Base-by-base conservation (phyloP, 2,797 vertebrate genomes). In the Crenuchus spilurus region DNA sequence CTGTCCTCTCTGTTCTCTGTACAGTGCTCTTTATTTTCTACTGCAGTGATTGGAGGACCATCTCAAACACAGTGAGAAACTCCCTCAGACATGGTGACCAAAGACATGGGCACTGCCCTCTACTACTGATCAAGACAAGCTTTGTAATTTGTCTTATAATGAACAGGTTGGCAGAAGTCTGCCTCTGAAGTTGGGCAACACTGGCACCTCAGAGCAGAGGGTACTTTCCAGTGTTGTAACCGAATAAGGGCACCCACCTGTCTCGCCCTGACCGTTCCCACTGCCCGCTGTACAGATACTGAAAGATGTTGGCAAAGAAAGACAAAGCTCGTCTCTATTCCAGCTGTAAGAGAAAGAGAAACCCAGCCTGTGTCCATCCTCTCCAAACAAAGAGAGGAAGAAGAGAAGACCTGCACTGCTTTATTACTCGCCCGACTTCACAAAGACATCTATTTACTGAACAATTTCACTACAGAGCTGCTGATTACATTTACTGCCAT, bases 241-340 rank as follows among this genome's bases (percentile, higher is more conserved):
- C 72, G 72, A 77, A 74, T 71, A 74, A 51, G 61, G 33, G 61
- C 49, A 55, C 37, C 44, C 66, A 33, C 60, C 58, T 48, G 61
- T 49, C 73, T 31, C 66, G 20, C 24, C 28, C 22, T 42, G 18
- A 62, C 44, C 49, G 33, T 37, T 68, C 63, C 64, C 67, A 48
- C 57, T 28, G 8, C 39, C 51, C 68, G 60, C 54, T 37, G 70
- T 30, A 31, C 42, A 41, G 48, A 76, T 57, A 46, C 26, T 61
- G 41, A 74, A 70, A 68, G 58, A 76, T 18, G 41, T 28, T 66
- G 73, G 74, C 70, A 76, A 46, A 55, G 65, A 0, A 33, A 82
- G 41, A 84, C 83, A 84, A 79, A 62, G 80, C 78, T 52, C 3
- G 64, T 37, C 78, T 82, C 70, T 80, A 78, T 70, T 68, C 33